phyloP scores from a whole-genome alignment of 2,113 vertebrate species.

The Hepsetus odoe region DNA sequence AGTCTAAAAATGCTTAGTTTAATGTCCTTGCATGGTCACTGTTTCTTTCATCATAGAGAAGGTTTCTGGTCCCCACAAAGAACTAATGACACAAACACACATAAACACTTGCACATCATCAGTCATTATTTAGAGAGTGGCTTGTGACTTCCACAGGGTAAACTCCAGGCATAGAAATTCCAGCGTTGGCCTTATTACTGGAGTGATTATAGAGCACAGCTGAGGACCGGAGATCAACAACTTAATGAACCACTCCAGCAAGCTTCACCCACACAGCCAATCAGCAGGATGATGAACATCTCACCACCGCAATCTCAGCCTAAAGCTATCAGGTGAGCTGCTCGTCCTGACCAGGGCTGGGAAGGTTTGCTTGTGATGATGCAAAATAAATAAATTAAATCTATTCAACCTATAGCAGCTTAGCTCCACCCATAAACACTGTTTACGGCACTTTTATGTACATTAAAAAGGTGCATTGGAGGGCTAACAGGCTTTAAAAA shows the following conservation, averaged over 20 bases:
- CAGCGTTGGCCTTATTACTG: conserved; percentile 34
- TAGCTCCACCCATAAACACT: no score
- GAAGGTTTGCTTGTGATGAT: no score
- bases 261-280: conserved; percentile 31
- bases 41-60: not conserved
- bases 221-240: conserved; percentile 12
- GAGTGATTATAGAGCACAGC: conserved; percentile 35
- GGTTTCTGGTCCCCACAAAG: not conserved
- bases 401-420: no score
- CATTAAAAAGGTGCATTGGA: no score
- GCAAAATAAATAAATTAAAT: no score
- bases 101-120: not conserved
- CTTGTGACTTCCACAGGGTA: conserved; percentile 41
- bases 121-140: conserved; percentile 22
- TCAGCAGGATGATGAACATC: conserved; percentile 17
- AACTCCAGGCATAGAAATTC: conserved; percentile 6
- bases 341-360: no score
- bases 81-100: not conserved
- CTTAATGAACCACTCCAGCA: conserved; percentile 29
- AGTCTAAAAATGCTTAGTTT: no score
- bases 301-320: conserved; percentile 4
- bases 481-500: no score
- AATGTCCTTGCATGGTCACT: no score
- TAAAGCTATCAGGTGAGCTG: conserved; percentile 4
- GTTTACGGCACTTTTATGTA: no score